A percentile compares a stretch with the other conserved stretches of the same genome.
Evolutionary conservation across 2,797 vertebrate genomes (phyloP).

Genomic region (Muraenolepis orangiensis): DNA sequence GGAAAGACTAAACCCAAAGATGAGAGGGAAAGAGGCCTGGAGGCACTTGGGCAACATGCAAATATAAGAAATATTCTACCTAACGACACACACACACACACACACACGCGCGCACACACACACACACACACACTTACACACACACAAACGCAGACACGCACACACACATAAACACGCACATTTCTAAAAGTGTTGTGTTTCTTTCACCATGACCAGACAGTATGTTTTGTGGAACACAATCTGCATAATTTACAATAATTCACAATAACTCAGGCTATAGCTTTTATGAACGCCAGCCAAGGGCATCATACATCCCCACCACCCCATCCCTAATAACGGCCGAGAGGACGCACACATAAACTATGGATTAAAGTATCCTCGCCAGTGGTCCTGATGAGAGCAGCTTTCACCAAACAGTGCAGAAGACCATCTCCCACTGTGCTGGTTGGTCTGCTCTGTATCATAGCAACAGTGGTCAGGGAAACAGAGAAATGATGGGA

Average conservation of each 20-base stretch:
- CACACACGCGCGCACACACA: slow-evolving; percentile 12
- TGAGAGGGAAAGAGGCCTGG: slow-evolving; percentile 56
- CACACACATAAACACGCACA: slow-evolving; percentile 31
- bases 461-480: slow-evolving; percentile 78
- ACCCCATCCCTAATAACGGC: neutral
- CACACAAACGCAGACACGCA: neutral
- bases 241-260: slow-evolving; percentile 36
- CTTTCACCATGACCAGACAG: slow-evolving; percentile 16
- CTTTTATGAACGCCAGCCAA: slow-evolving; percentile 50
- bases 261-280: slow-evolving; percentile 28
- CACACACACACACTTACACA: slow-evolving; percentile 6
- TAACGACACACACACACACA: slow-evolving; percentile 28
- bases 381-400: slow-evolving; percentile 55
- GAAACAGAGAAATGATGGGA: slow-evolving; percentile 74
- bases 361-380: slow-evolving; percentile 8
- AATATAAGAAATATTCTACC: slow-evolving; percentile 44
- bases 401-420: slow-evolving; percentile 60
- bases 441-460: slow-evolving; percentile 70
- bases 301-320: slow-evolving; percentile 27
- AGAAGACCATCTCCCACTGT: slow-evolving; percentile 67
- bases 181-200: slow-evolving; percentile 18
- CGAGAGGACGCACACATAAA: neutral
- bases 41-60: slow-evolving; percentile 53
- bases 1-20: slow-evolving; percentile 53
- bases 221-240: slow-evolving; percentile 19